Base-by-base conservation (phyloP, 2,113 vertebrate species). In the Tragulus kanchil region DNA sequence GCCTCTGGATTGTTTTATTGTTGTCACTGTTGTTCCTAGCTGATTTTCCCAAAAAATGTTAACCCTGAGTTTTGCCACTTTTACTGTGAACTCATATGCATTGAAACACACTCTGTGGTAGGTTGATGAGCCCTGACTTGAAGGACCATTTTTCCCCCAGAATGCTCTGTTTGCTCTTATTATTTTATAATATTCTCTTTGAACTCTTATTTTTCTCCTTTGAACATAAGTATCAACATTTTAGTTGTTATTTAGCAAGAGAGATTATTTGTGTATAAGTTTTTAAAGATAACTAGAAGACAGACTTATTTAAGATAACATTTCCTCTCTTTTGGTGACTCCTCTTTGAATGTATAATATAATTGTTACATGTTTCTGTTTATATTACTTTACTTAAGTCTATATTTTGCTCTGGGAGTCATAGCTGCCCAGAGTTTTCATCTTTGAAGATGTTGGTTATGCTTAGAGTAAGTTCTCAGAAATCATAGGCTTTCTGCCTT, bases 161-260 rank as follows among this genome's bases (percentile, higher is more conserved):
- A n/a, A 64, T 10, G 23, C 26, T 95, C 61, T 82, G 42, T 75
- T 93, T 67, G 7, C 23, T 84, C 85, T 77, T 85, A 92, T n/a
- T 86, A 65, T 78, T 92, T 82, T 69, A 67, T 23, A n/a, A 13
- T 56, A 5, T 77, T 71, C 64, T n/a, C 42, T 82, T 95, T 7
- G 19, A 54, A 91, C 61, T 93, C 12, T 85, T 54, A 52, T 6
- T 71, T 94, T 95, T 82, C 25, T 36, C 17, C 19, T 79, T 73
- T 45, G 67, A 95, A 56, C 19, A 4, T 58, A 28, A 17, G 1
- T 56, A 16, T 28, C 12, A 23, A 16, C n/a, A 8, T 64, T 88
- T 94, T 95, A 42, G 78, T 61, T 52, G 16, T 75, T 77, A 26
- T 89, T 93, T 86, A 45, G n/a, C 23, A 65, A 79, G 54, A 81